These are phyloP conservation scores for Myzus persicae DNA, from an alignment of 1,140 invertebrate genomes.

Conservation along the genomic window DNA sequence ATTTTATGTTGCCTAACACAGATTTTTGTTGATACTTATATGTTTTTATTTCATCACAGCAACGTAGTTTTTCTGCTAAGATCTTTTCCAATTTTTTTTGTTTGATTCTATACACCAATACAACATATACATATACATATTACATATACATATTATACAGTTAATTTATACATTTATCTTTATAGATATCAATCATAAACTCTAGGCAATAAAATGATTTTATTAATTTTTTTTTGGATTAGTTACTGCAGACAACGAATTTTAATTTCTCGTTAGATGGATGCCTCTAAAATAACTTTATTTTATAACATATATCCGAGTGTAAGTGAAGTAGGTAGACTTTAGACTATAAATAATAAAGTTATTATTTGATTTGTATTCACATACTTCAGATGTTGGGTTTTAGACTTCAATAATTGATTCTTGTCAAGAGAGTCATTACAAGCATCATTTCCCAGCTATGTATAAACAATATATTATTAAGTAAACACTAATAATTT, in stretches of 20 bases:
- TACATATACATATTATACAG: too few species aligned
- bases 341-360: not conserved
- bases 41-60: not conserved
- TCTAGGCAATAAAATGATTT: not conserved
- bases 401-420: not conserved
- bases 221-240: not conserved
- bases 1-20: not conserved
- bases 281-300: not conserved
- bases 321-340: too few species aligned
- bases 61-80: not conserved
- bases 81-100: not conserved
- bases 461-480: not conserved
- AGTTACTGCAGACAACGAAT: not conserved
- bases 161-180: not conserved
- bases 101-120: not conserved
- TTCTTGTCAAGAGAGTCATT: not conserved
- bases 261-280: not conserved
- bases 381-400: not conserved
- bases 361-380: not conserved
- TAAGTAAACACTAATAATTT: not conserved
- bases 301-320: not conserved
- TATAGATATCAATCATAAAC: not conserved
- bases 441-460: not conserved
- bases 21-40: conserved; percentile 19
- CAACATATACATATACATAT: too few species aligned